These are phyloP conservation scores for Montipora foliosa DNA, from an alignment of 64 coral and sea anemone genomes.

Conservation along the genomic window DNA sequence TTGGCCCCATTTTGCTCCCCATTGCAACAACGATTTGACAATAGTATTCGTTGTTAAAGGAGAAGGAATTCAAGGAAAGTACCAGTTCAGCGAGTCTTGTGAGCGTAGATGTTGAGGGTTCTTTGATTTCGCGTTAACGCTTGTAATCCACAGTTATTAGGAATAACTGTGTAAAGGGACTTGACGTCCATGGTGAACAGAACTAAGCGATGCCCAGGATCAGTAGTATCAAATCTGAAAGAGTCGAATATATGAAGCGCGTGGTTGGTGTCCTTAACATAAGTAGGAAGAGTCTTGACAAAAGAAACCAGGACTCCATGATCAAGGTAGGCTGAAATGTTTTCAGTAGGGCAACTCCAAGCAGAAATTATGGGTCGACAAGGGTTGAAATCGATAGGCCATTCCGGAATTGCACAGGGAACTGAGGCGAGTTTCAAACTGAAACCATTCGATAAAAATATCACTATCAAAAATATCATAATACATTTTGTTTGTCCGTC, in stretches of 20 bases:
- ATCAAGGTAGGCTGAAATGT: neutral
- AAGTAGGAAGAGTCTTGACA: neutral
- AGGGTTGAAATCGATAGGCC: too few relatives aligned
- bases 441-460: too few relatives aligned
- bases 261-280: neutral
- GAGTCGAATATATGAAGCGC: constrained; percentile 16
- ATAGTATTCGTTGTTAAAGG: neutral
- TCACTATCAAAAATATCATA: too few relatives aligned
- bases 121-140: constrained; percentile 6
- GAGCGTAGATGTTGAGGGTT: constrained; percentile 32
- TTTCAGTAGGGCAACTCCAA: too few relatives aligned
- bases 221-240: constrained; percentile 2
- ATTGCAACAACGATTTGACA: neutral
- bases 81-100: constrained; percentile 41
- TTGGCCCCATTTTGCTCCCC: neutral
- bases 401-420: too few relatives aligned
- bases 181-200: constrained; percentile 32
- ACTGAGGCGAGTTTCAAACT: too few relatives aligned
- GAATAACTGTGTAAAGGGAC: constrained; percentile 27
- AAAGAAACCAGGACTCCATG: neutral
- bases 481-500: too few relatives aligned
- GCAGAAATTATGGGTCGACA: too few relatives aligned
- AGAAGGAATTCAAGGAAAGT: neutral
- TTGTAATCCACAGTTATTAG: constrained; percentile 31
- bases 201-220: neutral